Base-by-base conservation (phyloP, 2,113 vertebrate species). In the Poecile atricapillus region DNA sequence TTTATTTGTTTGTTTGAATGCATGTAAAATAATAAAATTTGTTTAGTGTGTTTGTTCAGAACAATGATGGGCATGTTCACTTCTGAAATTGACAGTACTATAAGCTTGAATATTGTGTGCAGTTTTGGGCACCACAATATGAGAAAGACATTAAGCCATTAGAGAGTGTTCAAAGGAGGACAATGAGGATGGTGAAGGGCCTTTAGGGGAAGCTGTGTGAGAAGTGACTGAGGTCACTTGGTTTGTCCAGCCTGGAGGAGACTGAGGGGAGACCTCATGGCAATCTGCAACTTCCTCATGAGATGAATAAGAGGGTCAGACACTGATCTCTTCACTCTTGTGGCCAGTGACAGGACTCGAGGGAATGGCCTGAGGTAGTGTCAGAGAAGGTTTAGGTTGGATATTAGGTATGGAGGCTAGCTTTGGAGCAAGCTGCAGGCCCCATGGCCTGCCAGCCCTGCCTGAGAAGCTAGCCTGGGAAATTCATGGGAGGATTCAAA, bases 271-370 rank as follows among this genome's bases (percentile, higher is more conserved):
- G 28, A n/a, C 18, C n/a, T 55, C 28, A 12, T 3, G 12, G 41
- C 22, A 18, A 3, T 22, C 3, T 47, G 7, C 49, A 55, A 1
- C 41, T 74, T 84, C 41, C 12, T 64, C 6, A 4, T 39, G 4
- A 46, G 13, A 13, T 22, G 27, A 53, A 53, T 4, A 62, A 2
- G 27, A 73, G 8, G 20, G 25, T 2, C 58, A 53, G 81, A 14
- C 47, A 46, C 11, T 63, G 58, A 27, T 46, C 21, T 46, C 33
- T 37, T 25, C 25, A 4, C 17, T 33, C 2, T n/a, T 0, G 5
- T 63, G 27, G 27, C 9, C 18, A 39, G 78, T 27, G 53, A 58
- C 18, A 39, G 23, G 9, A 47, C 22, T 0, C 0, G 0, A 55
- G 41, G 22, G 18, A 64, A 10, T 46, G n/a, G 27, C 23, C 28